These are phyloP conservation scores for Stomatorhinus walkeri DNA, from an alignment of 2,797 vertebrate genomes.

Conservation along the genomic window DNA sequence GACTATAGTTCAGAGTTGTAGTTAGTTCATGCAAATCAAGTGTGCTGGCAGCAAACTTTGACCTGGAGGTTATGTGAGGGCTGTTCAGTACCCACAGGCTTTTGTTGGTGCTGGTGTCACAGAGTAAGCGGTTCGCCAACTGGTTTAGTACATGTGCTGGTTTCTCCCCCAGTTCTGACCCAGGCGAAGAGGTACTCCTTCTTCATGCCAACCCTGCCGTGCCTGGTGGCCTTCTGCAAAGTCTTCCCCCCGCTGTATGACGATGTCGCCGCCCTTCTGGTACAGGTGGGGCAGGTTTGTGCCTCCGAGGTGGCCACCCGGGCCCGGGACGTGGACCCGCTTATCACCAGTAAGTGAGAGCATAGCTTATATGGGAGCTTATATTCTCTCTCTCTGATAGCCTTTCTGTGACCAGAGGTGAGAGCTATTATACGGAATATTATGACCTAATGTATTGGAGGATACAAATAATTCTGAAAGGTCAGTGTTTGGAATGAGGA, in stretches of 20 bases:
- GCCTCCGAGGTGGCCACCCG: slow-evolving; percentile 90
- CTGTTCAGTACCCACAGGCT: background rate
- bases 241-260: slow-evolving; percentile 94
- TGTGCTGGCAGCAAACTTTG: background rate
- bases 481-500: background rate
- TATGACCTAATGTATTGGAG: background rate
- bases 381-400: background rate
- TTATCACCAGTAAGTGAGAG: slow-evolving; percentile 78
- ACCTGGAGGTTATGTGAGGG: background rate
- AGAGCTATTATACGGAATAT: background rate
- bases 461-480: background rate
- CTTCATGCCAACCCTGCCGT: slow-evolving; percentile 95
- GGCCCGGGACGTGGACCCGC: slow-evolving; percentile 83
- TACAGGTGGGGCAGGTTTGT: slow-evolving; percentile 92
- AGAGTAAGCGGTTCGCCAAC: background rate
- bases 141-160: background rate
- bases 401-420: background rate
- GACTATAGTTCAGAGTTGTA: background rate
- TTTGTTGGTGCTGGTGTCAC: background rate
- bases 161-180: slow-evolving; percentile 69
- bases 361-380: background rate
- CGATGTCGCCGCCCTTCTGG: slow-evolving; percentile 83
- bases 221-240: slow-evolving; percentile 90
- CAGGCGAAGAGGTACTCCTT: slow-evolving; percentile 84
- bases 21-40: background rate